phyloP scores from a whole-genome alignment of 92 coral and sea anemone species.

The Phymanthus crucifer region DNA sequence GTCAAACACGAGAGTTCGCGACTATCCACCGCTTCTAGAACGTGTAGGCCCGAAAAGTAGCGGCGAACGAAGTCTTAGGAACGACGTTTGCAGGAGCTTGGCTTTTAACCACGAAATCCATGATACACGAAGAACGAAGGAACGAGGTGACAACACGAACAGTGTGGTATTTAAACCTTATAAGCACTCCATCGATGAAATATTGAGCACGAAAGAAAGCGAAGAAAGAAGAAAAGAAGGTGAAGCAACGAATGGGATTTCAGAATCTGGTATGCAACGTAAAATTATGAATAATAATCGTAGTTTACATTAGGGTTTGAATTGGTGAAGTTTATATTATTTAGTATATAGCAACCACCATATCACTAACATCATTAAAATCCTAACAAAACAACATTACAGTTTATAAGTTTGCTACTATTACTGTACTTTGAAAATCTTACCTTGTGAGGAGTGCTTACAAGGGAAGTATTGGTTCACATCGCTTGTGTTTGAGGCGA shows the following conservation, averaged over 20 bases:
- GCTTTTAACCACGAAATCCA: neutral
- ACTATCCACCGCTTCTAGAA: neutral
- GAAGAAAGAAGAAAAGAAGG: neutral
- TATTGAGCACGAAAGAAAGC: neutral
- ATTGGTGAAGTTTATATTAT: no score
- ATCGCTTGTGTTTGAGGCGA: no score
- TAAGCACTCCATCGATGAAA: constrained; percentile 37
- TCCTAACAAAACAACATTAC: no score
- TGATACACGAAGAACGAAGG: constrained; percentile 4
- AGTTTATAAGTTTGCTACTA: no score
- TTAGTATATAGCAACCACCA: no score
- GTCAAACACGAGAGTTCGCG: neutral
- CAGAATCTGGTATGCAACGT: constrained; percentile 1
- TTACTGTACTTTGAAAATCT: no score
- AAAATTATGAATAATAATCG: no score
- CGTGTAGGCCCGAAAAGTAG: neutral
- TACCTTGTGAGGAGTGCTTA: no score
- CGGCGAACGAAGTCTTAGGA: neutral
- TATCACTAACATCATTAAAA: no score
- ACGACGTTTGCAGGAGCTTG: neutral
- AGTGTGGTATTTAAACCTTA: constrained; percentile 6
- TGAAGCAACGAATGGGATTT: neutral
- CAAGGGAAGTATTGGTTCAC: no score
- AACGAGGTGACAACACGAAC: neutral
- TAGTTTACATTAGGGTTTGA: no score